phyloP scores from a whole-genome alignment of 2,113 vertebrate genomes.

The Vulpes ferrilata region DNA sequence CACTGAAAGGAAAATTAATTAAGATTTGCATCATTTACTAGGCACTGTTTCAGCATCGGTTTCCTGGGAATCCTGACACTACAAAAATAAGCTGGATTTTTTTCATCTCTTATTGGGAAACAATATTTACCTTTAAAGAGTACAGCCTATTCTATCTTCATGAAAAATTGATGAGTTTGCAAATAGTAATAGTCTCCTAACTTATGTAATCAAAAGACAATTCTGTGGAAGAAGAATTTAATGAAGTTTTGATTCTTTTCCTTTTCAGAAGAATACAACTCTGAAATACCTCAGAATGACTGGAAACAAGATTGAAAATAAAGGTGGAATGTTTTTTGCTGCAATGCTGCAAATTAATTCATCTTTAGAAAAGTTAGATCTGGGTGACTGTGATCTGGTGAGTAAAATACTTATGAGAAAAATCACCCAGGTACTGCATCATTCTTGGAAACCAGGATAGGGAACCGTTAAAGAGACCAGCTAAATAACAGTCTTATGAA shows the following conservation, averaged over 20 bases:
- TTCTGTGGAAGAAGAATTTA: slow-evolving; percentile 43
- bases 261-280: slow-evolving; percentile 89
- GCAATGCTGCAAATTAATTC: slow-evolving; percentile 92
- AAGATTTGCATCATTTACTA: slow-evolving; percentile 45
- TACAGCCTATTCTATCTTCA: neutral
- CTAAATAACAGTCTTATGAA: neutral
- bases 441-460: neutral
- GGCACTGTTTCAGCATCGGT: neutral
- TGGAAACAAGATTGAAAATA: slow-evolving; percentile 93
- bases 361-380: slow-evolving; percentile 91
- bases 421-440: neutral
- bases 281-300: slow-evolving; percentile 92
- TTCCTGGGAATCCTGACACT: slow-evolving; percentile 31
- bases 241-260: slow-evolving; percentile 52
- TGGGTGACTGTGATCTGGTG: slow-evolving; percentile 94
- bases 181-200: neutral
- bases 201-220: slow-evolving; percentile 27
- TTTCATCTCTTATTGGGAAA: slow-evolving; percentile 25
- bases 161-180: neutral
- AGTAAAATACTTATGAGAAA: slow-evolving; percentile 69
- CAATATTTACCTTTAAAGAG: slow-evolving; percentile 26
- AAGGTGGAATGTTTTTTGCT: slow-evolving; percentile 92
- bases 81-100: slow-evolving; percentile 14
- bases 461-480: neutral
- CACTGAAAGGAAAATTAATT: slow-evolving; percentile 8